These are phyloP conservation scores for Xestia rhomboidea DNA, from an alignment of 2,888 invertebrate species.

Conservation along the genomic window DNA sequence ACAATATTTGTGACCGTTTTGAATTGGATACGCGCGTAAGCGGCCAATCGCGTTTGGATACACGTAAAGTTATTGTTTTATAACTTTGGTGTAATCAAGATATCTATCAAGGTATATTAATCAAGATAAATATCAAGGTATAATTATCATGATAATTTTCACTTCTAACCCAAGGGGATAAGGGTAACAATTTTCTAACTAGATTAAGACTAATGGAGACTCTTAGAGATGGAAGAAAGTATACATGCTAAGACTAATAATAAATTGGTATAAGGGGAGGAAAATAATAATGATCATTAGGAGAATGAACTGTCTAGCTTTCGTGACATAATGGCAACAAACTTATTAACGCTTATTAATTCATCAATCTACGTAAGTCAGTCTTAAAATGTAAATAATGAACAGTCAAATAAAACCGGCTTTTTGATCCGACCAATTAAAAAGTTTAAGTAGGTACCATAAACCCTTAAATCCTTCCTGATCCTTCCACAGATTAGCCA, in stretches of 20 bases:
- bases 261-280: neutral
- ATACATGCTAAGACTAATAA: neutral
- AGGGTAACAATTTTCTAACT: neutral
- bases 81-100: neutral
- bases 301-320: neutral
- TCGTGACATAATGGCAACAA: neutral
- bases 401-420: neutral
- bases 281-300: neutral
- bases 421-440: neutral
- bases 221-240: neutral
- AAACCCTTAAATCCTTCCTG: neutral
- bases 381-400: neutral
- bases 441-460: slow-evolving; percentile 10
- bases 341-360: neutral
- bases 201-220: neutral
- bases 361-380: neutral
- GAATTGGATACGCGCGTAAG: neutral
- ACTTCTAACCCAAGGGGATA: neutral
- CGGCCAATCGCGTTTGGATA: neutral
- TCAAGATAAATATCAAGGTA: no score
- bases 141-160: neutral
- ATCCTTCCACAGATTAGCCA: slow-evolving; percentile 31
- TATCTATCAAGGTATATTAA: no score
- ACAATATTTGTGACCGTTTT: neutral
- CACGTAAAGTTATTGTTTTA: neutral